Percentiles rank a stretch among this genome's conserved stretches.
Evolutionary conservation across 2,113 vertebrate genomes (phyloP).

Genomic region (Caretta caretta): DNA sequence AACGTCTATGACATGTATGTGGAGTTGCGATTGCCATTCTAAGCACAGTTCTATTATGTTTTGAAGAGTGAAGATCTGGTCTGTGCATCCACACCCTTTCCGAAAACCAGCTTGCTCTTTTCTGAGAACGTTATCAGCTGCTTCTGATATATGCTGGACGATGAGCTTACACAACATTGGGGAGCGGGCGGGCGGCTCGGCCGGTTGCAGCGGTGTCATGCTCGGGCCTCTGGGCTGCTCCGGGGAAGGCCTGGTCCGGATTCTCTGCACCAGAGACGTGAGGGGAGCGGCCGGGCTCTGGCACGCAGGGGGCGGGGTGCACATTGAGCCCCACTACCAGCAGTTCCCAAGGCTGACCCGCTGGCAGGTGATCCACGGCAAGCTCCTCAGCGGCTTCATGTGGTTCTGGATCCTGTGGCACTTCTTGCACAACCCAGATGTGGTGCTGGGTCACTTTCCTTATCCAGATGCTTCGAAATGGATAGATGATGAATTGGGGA

Average conservation of each 20-base stretch:
- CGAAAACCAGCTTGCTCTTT: too few relatives aligned
- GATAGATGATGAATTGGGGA: slow-evolving; percentile 95
- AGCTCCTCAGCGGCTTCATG: slow-evolving; percentile 85
- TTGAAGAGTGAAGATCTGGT: too few relatives aligned
- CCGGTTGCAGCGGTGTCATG: slow-evolving; percentile 36
- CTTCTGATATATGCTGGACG: too few relatives aligned
- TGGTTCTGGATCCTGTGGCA: slow-evolving; percentile 99
- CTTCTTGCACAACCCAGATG: slow-evolving; percentile 89
- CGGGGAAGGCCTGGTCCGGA: background rate
- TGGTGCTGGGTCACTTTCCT: slow-evolving; percentile 93
- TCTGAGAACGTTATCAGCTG: too few relatives aligned
- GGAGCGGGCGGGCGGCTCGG: background rate
- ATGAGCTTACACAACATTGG: background rate
- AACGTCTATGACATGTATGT: too few relatives aligned
- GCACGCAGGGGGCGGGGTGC: slow-evolving; percentile 78
- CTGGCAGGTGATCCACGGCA: slow-evolving; percentile 76
- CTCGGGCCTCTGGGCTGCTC: background rate
- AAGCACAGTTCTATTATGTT: too few relatives aligned
- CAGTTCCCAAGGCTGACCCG: slow-evolving; percentile 83
- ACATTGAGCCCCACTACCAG: slow-evolving; percentile 85
- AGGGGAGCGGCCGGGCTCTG: slow-evolving; percentile 39
- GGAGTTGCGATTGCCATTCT: too few relatives aligned
- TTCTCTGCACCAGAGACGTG: slow-evolving; percentile 25
- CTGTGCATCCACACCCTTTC: too few relatives aligned
- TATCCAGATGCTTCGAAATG: slow-evolving; percentile 91